Conservation (phyloP, 2,888 invertebrate species). For the Lasioglossum villosulum region DNA sequence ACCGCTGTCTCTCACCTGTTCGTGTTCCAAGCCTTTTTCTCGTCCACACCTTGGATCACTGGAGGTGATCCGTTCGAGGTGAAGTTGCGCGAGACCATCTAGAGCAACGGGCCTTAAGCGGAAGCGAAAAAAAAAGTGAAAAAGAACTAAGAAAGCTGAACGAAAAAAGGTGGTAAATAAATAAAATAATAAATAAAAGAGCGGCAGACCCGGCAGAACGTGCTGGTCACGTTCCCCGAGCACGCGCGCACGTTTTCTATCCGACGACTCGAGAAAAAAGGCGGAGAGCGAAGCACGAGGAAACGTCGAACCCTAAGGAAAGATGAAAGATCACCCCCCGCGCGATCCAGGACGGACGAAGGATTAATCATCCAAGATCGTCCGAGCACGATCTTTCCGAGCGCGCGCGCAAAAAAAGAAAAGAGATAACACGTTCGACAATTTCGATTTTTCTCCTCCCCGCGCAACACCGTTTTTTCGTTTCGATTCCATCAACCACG, state of each 20-base stretch:
- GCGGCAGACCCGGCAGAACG: conserved; percentile 57
- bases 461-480: conserved; percentile 9
- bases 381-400: conserved; percentile 23
- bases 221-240: conserved; percentile 71
- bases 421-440: neutral
- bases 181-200: neutral
- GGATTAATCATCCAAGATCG: neutral
- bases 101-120: conserved; percentile 52
- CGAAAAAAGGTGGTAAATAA: neutral
- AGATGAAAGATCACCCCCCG: conserved; percentile 30
- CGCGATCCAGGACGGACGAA: neutral
- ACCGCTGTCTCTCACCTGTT: neutral
- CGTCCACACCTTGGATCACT: conserved; percentile 19
- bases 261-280: conserved; percentile 40
- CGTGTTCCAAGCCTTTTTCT: conserved; percentile 38
- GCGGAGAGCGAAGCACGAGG: conserved; percentile 29
- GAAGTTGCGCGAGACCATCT: conserved; percentile 40
- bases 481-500: conserved; percentile 10
- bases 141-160: neutral
- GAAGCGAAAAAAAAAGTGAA: neutral
- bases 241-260: conserved; percentile 42
- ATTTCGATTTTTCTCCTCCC: conserved; percentile 4
- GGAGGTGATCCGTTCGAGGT: conserved; percentile 13
- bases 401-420: neutral
- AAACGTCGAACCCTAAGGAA: conserved; percentile 20